Percentiles rank a stretch among this genome's conserved stretches.
Evolutionary conservation across 2,888 invertebrate species (phyloP).

Genomic region (Hydroisotoma schaefferi): DNA sequence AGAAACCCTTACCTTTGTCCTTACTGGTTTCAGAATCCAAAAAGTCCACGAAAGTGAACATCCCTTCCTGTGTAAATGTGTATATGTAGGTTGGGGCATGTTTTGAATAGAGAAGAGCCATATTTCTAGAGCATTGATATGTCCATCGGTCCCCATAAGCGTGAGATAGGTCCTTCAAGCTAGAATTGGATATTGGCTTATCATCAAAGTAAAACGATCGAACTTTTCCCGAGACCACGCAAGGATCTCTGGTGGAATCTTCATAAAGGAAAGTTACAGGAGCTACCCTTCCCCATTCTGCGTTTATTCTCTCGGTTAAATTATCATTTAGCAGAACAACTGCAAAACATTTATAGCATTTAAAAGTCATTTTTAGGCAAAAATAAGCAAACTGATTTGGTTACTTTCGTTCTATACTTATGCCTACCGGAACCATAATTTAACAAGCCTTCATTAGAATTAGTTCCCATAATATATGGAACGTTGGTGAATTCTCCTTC

Average conservation of each 20-base stretch:
- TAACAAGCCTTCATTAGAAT: neutral
- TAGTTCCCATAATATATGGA: neutral
- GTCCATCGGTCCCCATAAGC: constrained; percentile 25
- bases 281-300: constrained; percentile 23
- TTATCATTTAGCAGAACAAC: neutral
- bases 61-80: constrained; percentile 18
- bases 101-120: constrained; percentile 22
- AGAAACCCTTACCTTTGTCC: constrained; percentile 9
- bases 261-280: constrained; percentile 26
- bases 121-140: constrained; percentile 6
- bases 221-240: constrained; percentile 25
- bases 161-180: constrained; percentile 1
- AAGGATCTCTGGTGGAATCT: constrained; percentile 25
- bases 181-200: constrained; percentile 12
- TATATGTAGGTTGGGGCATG: constrained; percentile 30
- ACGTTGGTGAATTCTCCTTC: neutral
- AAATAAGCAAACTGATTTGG: neutral
- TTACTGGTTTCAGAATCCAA: too few species aligned
- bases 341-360: neutral
- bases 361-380: neutral
- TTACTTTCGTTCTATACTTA: neutral
- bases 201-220: constrained; percentile 28
- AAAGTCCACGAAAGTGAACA: too few species aligned
- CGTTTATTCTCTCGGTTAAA: constrained; percentile 23
- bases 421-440: neutral